Base-by-base conservation (phyloP, 2,113 vertebrate genomes). In the Xenopus borealis region DNA sequence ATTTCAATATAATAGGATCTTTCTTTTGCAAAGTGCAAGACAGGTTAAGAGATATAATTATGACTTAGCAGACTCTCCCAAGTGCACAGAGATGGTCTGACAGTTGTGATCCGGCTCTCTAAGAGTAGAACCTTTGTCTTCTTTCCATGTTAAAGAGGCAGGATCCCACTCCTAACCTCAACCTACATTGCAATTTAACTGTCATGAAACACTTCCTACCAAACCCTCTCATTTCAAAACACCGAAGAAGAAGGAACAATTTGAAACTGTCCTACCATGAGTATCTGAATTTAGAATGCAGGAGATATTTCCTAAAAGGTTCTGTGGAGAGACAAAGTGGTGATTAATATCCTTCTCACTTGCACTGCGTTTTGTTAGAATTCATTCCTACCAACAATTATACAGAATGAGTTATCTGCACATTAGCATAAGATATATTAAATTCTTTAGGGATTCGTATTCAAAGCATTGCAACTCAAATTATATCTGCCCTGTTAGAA, bases 1-100 rank as follows among this genome's bases (percentile, higher is more conserved):
- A 93, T 95, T 95, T 94, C 89, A 94, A 94, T 94, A 93, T 94
- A 94, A 95, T 93, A 88, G 92, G 93, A 94, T 91, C 90, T 90
- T 88, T 92, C 91, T 90, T 89, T 90, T 91, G 88, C 91, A 91
- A 85, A 92, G 91, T 93, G 89, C 91, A 90, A 90, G 89, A 91
- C 91, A 93, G 91, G 91, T 93, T 93, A 93, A 93, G 89, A 93
- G 90, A 92, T 91, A 91, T 95, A 94, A 94, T 95, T 95, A 93
- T 90, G 92, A 93, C 92, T 93, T 92, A 92, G 89, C 90, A 91
- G 91, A 92, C 89, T 93, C 89, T 90, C 89, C 89, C 87, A 85
- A 91, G 88, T 90, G 90, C 88, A 83, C 77, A 79, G 90, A 89
- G 88, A 88, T 88, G 85, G 88, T 87, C 89, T 94, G 93, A 94